These are phyloP conservation scores for Oryzias woworae DNA, from an alignment of 2,113 vertebrate genomes.

Conservation along the genomic window DNA sequence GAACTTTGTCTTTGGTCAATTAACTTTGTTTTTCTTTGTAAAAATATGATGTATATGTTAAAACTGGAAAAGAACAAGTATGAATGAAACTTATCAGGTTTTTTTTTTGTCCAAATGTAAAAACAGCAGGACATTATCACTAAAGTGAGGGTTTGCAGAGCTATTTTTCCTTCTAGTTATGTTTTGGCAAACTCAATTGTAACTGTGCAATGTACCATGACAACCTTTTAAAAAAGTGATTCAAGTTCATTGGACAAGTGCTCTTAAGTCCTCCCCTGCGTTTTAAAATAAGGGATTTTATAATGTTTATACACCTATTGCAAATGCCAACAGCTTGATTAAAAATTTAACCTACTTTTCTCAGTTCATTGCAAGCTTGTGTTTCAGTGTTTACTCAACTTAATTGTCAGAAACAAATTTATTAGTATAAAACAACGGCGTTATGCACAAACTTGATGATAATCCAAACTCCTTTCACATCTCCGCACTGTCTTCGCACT, in stretches of 20 bases:
- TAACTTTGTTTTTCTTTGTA: conserved; percentile 47
- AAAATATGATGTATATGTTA: conserved; percentile 37
- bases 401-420: conserved; percentile 16
- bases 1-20: conserved; percentile 28
- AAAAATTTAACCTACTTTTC: conserved; percentile 53
- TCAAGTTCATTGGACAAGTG: conserved; percentile 56
- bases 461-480: conserved; percentile 29
- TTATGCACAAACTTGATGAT: not conserved
- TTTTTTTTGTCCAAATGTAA: conserved; percentile 35
- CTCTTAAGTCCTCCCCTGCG: conserved; percentile 44
- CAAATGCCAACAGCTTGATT: conserved; percentile 76
- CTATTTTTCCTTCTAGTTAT: conserved; percentile 24
- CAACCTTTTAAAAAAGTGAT: conserved; percentile 26
- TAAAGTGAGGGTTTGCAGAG: conserved; percentile 10
- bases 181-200: conserved; percentile 35
- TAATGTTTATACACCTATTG: conserved; percentile 68
- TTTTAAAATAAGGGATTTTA: conserved; percentile 73
- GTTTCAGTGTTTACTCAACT: not conserved
- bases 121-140: conserved; percentile 21
- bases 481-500: conserved; percentile 35
- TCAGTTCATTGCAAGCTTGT: conserved; percentile 25
- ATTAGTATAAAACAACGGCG: conserved; percentile 1
- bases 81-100: conserved; percentile 30
- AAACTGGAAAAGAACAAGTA: conserved; percentile 62
- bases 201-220: conserved; percentile 36